Percentiles rank a stretch among this genome's conserved stretches.
Conservation (phyloP, 2,113 vertebrate species). For the Sinocyclocheilus maitianheensis region DNA sequence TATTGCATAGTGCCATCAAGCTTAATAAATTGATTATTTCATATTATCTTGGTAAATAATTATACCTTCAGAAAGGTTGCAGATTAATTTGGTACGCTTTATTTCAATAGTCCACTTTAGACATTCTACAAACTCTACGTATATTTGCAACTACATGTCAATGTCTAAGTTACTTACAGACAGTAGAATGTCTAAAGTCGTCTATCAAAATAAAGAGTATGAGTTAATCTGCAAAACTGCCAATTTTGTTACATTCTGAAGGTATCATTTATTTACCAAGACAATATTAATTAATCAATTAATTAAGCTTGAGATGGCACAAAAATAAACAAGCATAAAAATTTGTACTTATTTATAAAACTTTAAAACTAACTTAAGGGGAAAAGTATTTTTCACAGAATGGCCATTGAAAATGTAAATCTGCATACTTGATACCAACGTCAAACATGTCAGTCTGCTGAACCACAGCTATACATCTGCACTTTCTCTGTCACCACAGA, state of each 20-base stretch:
- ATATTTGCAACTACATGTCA: too few species aligned
- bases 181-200: neutral
- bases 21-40: neutral
- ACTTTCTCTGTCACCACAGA: conserved; percentile 37
- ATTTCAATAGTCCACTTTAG: neutral
- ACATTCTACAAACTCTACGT: neutral
- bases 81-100: too few species aligned
- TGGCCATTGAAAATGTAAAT: neutral
- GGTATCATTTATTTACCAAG: neutral
- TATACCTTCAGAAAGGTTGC: too few species aligned
- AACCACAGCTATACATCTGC: conserved; percentile 25
- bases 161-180: too few species aligned
- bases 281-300: neutral
- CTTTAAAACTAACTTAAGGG: neutral
- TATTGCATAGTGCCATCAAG: neutral
- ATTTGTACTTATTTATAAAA: too few species aligned
- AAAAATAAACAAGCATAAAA: neutral
- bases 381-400: neutral
- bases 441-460: conserved; percentile 3
- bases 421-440: neutral
- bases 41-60: neutral
- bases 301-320: neutral
- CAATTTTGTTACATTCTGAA: too few species aligned
- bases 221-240: too few species aligned
- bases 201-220: neutral